Base-by-base conservation (phyloP, 2,113 vertebrate species). In the Neolamprologus brichardi region DNA sequence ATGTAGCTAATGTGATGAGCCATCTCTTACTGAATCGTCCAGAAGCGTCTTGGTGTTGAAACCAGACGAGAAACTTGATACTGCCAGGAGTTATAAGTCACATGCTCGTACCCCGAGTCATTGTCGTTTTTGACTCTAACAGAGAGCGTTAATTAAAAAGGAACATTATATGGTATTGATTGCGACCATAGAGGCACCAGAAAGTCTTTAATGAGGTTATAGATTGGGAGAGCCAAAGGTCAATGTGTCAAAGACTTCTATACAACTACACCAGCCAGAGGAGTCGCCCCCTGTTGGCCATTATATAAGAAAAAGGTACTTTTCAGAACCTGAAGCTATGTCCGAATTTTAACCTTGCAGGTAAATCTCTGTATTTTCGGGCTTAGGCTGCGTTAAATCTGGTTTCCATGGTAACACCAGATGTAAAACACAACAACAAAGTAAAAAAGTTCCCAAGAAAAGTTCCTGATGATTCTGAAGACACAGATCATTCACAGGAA, bases 21-120 rank as follows among this genome's bases (percentile, higher is more conserved):
- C 70, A 30, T 49, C 44, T 0, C 23, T 49, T 30, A 30, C 41
- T 0, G 15, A 75, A 49, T 11, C 0, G 0, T 2, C 41, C 23
- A 49, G 15, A 75, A 49, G 25, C 2, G 9, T 77, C 9, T 30
- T 77, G 70, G 4, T 75, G 39, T 28, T 46, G 39, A 75, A 75
- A 46, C 67, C 0, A 2, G 13, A 70, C 0, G 6, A 75, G 37
- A 72, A 72, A 25, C 20, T 1, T 15, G 37, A 25, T 25, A 72
- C 8, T 4, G 17, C 9, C 9, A 34, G 15, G 17, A 44, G 37
- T 75, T 28, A 28, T 46, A 25, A 75, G 41, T 49, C 8, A 28
- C 70, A 28, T 18, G 23, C 6, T 30, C 4, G 25, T 77, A 77
- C 44, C 4, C 23, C 6, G 13, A 44, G n/a, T 23, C 37, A 41